Evolutionary conservation across 1,140 invertebrate species (phyloP).

Genomic region (Drosophila murphyi): DNA sequence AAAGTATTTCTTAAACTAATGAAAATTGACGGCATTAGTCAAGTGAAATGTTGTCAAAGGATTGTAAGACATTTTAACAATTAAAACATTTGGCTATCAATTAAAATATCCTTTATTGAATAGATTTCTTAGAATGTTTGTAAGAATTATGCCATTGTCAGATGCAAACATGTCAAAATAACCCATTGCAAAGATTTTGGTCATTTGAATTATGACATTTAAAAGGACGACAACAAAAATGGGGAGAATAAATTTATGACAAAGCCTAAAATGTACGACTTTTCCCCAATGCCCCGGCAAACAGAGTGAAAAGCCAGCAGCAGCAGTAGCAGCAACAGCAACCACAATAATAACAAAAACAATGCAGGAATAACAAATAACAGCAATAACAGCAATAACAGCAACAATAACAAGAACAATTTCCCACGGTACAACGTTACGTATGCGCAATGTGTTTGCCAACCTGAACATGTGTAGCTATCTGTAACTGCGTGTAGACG

Average conservation of each 20-base stretch:
- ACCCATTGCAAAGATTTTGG: conserved; percentile 15
- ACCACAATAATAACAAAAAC: conserved; percentile 13
- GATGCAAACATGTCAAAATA: conserved; percentile 27
- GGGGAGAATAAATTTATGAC: conserved; percentile 32
- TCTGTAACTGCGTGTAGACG: conserved; percentile 49
- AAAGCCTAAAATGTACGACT: conserved; percentile 67
- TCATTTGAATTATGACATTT: conserved; percentile 67
- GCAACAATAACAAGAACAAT: conserved; percentile 58
- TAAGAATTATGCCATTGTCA: conserved; percentile 6
- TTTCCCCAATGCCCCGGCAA: conserved; percentile 56
- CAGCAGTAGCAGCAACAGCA: conserved; percentile 52
- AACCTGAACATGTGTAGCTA: conserved; percentile 81
- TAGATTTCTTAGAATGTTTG: conserved; percentile 2
- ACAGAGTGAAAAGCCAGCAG: conserved; percentile 38
- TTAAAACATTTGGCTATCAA: not conserved
- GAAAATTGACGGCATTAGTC: not conserved
- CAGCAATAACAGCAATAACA: conserved; percentile 35
- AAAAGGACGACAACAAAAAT: conserved; percentile 30
- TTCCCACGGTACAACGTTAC: conserved; percentile 66
- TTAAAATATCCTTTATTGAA: conserved; percentile 1
- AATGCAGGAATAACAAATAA: conserved; percentile 24
- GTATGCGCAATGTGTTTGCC: conserved; percentile 73
- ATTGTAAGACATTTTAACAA: not conserved
- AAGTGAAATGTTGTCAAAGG: not conserved
- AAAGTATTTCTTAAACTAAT: not conserved